Percentiles rank a stretch among this genome's conserved stretches.
These are phyloP conservation scores for Habrosyne pyritoides DNA, from an alignment of 2,888 invertebrate genomes.

Conservation along the genomic window DNA sequence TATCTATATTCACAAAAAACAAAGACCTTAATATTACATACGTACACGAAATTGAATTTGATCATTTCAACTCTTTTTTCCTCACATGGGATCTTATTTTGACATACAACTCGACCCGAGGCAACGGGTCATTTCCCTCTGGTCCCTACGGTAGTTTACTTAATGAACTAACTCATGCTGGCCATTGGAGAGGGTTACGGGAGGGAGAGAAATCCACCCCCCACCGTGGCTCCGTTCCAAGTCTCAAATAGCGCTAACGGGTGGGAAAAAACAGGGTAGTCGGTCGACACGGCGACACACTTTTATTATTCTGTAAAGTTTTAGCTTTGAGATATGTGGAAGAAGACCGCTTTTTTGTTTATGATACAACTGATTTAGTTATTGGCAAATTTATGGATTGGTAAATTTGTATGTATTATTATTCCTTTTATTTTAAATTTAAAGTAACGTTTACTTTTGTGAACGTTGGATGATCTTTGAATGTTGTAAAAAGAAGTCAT, in stretches of 20 bases:
- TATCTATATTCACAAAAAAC: not conserved
- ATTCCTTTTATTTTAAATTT: too few relatives aligned
- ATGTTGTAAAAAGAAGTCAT: too few relatives aligned
- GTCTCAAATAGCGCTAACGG: slow-evolving; percentile 3
- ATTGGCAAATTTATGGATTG: not conserved
- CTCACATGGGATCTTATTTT: slow-evolving; percentile 8
- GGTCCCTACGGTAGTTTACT: slow-evolving; percentile 16
- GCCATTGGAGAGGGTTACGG: slow-evolving; percentile 1
- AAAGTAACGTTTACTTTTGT: too few relatives aligned
- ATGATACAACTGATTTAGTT: not conserved
- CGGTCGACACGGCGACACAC: not conserved
- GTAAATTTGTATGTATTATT: not conserved
- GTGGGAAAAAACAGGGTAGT: slow-evolving; percentile 5
- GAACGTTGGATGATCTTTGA: too few relatives aligned
- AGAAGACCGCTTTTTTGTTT: not conserved
- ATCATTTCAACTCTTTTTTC: slow-evolving; percentile 7
- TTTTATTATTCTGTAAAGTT: slow-evolving; percentile 4
- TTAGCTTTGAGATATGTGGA: not conserved
- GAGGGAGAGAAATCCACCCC: not conserved
- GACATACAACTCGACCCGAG: slow-evolving; percentile 4
- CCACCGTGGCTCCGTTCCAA: slow-evolving; percentile 16
- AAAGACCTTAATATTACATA: not conserved
- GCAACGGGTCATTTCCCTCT: slow-evolving; percentile 10
- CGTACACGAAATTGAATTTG: not conserved
- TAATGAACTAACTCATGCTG: slow-evolving; percentile 17